These are phyloP conservation scores for Neomonachus schauinslandi DNA, from an alignment of 2,113 vertebrate species.

Conservation along the genomic window DNA sequence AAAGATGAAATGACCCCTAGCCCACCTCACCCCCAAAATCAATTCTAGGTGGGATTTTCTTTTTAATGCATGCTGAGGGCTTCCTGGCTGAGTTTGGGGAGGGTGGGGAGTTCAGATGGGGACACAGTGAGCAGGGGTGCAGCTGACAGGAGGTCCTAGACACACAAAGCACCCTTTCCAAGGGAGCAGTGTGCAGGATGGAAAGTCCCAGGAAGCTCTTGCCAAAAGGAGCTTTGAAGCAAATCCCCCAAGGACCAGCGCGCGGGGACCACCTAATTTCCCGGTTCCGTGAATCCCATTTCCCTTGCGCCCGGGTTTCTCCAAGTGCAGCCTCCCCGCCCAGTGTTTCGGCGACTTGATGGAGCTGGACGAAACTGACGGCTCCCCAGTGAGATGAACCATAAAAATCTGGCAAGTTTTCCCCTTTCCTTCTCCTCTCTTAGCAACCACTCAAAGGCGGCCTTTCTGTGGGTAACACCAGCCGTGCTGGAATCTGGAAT, in stretches of 20 bases:
- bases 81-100: neutral
- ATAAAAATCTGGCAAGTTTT: neutral
- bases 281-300: neutral
- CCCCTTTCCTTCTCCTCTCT: conserved; percentile 17
- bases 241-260: fast-evolving
- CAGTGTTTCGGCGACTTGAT: fast-evolving
- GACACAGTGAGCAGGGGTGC: neutral
- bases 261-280: neutral
- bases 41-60: neutral
- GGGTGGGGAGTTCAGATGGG: too few relatives aligned
- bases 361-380: neutral
- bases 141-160: neutral
- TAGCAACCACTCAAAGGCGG: conserved; percentile 26
- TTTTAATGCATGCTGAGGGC: neutral
- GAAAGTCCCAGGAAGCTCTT: neutral
- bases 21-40: neutral
- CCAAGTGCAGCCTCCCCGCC: neutral
- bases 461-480: conserved; percentile 60
- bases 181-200: fast-evolving
- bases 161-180: neutral
- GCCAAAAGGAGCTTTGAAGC: neutral
- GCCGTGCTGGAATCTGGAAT: conserved; percentile 60
- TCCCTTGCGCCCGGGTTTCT: fast-evolving
- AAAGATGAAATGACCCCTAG: neutral
- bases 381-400: conserved; percentile 39